These are phyloP conservation scores for Zoanthus solanderi DNA, from an alignment of 92 coral and sea anemone genomes.

Conservation along the genomic window DNA sequence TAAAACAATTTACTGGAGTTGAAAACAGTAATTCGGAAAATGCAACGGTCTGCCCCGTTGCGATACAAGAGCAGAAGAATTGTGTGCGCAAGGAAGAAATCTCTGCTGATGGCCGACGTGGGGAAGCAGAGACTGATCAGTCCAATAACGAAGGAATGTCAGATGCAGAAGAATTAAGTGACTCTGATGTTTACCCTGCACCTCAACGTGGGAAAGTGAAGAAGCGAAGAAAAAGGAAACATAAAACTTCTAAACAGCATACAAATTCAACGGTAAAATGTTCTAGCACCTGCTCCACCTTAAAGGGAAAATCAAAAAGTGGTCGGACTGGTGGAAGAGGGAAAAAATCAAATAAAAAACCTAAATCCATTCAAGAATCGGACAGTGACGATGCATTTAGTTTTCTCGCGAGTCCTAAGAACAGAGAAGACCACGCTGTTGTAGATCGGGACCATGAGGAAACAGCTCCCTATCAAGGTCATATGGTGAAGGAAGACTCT, in stretches of 20 bases:
- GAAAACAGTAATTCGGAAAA: conserved; percentile 27
- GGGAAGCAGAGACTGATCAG: conserved; percentile 74
- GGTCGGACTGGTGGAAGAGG: conserved; percentile 77
- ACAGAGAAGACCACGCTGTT: not conserved
- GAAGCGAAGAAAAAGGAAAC: conserved; percentile 78
- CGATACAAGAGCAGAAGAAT: conserved; percentile 11
- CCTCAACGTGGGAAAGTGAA: conserved; percentile 71
- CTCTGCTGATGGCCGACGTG: conserved; percentile 5
- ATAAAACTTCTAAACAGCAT: conserved; percentile 55
- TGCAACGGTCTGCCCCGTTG: not conserved
- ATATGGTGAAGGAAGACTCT: conserved; percentile 41
- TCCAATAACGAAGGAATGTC: conserved; percentile 91
- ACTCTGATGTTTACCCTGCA: conserved; percentile 65
- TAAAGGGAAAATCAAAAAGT: conserved; percentile 62
- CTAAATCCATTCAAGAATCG: conserved; percentile 44
- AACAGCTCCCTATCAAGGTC: conserved; percentile 4
- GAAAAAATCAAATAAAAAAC: conserved; percentile 62
- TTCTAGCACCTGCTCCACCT: conserved; percentile 39
- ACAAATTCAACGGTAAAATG: conserved; percentile 40
- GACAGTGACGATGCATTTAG: conserved; percentile 67
- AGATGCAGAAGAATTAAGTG: conserved; percentile 87
- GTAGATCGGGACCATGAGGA: conserved; percentile 13
- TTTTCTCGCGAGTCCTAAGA: conserved; percentile 3
- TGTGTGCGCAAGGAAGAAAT: conserved; percentile 14
- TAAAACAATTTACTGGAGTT: not conserved